Evolutionary conservation across 2,113 vertebrate genomes (phyloP).

Genomic region (Dasyprocta punctata): DNA sequence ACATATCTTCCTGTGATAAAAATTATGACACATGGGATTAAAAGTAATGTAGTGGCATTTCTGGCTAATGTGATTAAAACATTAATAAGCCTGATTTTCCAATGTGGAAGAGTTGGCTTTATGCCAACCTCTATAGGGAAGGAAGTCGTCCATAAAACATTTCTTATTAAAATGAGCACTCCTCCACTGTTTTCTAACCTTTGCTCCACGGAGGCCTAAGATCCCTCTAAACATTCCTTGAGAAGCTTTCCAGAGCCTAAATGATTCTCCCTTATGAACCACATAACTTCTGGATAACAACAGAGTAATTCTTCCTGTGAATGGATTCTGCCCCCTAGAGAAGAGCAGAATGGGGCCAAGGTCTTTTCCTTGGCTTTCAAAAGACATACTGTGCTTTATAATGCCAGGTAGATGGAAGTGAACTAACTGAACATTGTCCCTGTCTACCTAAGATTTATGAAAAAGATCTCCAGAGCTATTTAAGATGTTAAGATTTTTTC

Average conservation of each 20-base stretch:
- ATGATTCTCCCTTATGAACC: background rate
- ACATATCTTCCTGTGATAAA: background rate
- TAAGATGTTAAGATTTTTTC: background rate
- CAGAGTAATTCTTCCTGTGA: background rate
- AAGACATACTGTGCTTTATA: background rate
- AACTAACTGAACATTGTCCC: background rate
- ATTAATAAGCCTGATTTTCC: background rate
- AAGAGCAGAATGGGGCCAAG: background rate
- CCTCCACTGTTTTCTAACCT: background rate
- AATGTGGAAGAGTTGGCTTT: background rate
- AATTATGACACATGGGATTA: background rate
- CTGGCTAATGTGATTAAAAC: background rate
- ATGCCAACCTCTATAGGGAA: background rate
- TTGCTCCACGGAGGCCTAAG: background rate
- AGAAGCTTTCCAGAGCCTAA: background rate
- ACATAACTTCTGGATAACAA: background rate
- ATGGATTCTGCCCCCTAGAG: background rate
- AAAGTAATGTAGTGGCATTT: background rate
- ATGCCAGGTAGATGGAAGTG: background rate
- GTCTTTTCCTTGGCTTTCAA: background rate
- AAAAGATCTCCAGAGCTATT: background rate
- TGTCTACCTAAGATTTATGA: background rate
- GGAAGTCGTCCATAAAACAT: background rate
- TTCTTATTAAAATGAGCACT: background rate
- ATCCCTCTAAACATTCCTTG: background rate